Base-by-base conservation (phyloP, 2,888 invertebrate genomes). In the Tinea pellionella region DNA sequence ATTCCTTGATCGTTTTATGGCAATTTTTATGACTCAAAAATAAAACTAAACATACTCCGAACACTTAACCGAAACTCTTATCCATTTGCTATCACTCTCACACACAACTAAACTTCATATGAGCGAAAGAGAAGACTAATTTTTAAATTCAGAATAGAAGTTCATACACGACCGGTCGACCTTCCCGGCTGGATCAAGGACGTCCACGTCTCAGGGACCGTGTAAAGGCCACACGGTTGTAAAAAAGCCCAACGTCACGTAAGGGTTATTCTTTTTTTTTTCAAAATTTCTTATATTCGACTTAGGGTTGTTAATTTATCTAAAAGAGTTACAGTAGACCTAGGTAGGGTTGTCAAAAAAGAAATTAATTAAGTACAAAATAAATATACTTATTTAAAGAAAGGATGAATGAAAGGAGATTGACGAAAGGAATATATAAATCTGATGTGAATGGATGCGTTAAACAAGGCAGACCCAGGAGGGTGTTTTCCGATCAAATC, bases 21-120 rank as follows among this genome's bases (percentile, higher is more conserved):
- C 68, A 71, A 74, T 74, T 76, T 78, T 80, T 75, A 76, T 75
- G 71, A 72, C 65, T 65, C 70, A 74, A 75, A 77, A 71, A 74
- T 42, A 56, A 41, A 57, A 37, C 9, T 37, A 37, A 37, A 12
- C 37, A 37, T 9, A 37, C 37, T 37, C 37, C 37, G n/a, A 37
- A 37, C 37, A 37, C n/a, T 37, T 2, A 37, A 37, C 37, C 37
- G 9, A 37, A 37, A 37, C 37, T 37, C 9, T 37, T 37, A n/a
- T n/a, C 9, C 11, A 37, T 12, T 12, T 9, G 6, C 37, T 37
- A 37, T 37, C 37, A 9, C 37, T 9, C 9, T 37, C 9, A 1
- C 37, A 37, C n/a, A n/a, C 9, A 9, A 12, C n/a, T 37, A 37
- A 2, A 2, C 11, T 37, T 37, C 9, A 37, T 37, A 37, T 12